Base-by-base conservation (phyloP, 2,888 invertebrate species). In the Anarsia innoxiella region DNA sequence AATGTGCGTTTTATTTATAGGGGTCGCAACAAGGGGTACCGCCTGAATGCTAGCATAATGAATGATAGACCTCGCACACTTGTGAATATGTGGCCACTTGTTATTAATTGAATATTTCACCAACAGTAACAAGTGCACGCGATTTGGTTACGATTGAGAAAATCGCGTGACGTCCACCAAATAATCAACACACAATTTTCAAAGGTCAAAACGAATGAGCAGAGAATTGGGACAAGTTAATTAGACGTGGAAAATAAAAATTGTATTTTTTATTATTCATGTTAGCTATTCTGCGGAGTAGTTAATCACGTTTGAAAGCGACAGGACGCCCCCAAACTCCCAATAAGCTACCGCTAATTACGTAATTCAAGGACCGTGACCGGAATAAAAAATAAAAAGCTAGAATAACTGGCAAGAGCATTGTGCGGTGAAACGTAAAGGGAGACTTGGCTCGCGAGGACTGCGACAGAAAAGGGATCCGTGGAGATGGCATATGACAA, bases 1-100 rank as follows among this genome's bases (percentile, higher is more conserved):
- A 83, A 80, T 83, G 83, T 73, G 71, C 75, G 59, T 67, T 72
- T 75, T 78, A 75, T 78, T 80, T 75, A 74, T 71, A 50, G 62
- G 80, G 79, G 78, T 62, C 52, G 51, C 51, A 57, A 50, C 48
- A 52, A 61, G 55, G 47, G 57, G 53, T 26, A 29, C 29, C 9
- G 10, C n/a, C n/a, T n/a, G n/a, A n/a, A n/a, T n/a, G n/a, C 53
- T 50, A 62, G 56, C 61, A 64, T 65, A 66, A 70, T 69, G 66
- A 76, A 70, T 73, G 69, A 76, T 73, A 57, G 63, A 61, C 56
- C 59, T n/a, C n/a, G n/a, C n/a, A n/a, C 75, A 78, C 76, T 80
- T 78, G 75, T 67, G 74, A 55, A 35, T 13, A 23, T 37, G 34
- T 39, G 37, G 31, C 74, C 76, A 75, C 79, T 80, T 75, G 79